Evolutionary conservation across 2,888 invertebrate genomes (phyloP), one percentile per base, ranked within the genome.

Genomic region (Ormyrus thymus): DNA sequence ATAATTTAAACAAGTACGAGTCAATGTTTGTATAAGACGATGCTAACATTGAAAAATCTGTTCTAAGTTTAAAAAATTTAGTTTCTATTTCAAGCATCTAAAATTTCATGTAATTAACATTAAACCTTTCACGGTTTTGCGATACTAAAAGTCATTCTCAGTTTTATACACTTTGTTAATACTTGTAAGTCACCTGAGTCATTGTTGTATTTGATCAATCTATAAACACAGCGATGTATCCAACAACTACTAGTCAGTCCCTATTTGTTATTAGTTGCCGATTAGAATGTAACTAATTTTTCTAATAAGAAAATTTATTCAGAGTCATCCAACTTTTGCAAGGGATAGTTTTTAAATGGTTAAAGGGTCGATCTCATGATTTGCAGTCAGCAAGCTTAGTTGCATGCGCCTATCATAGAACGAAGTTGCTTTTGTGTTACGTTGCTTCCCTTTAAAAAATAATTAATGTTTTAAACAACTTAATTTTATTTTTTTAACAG

Each of bases 241-340:
- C 89, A 89, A 87, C 89, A 87, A 89, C 89, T 89, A 89, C 89
- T 89, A 88, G 89, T 89, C 89, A 89, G 89, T 89, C 89, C 89
- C 89, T 85, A 84, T 11, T 71, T 79, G 75, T 69, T 45, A 15
- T 72, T 66, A 65, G 48, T 72, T 29, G 55, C 13, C 43, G 48
- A 61, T 66, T 53, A 72, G 29, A 72, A 66, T 48, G 61, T 66
- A 72, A 72, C 46, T 70, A 74, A 74, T 73, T 71, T 69, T 78
- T 69, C 61, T 46, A 64, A 59, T 66, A 45, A 76, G 50, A 71
- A 29, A 29, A 64, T 74, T 71, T 72, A 51, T 77, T 59, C 70
- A 64, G 75, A 71, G 56, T 77, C 62, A 65, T 64, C n/a, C 65
- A 72, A 82, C 58, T 79, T 70, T 46, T 75, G 66, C 56, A 81